Evolutionary conservation across 2,113 vertebrate genomes (phyloP).

Genomic region (Centropristis striata): DNA sequence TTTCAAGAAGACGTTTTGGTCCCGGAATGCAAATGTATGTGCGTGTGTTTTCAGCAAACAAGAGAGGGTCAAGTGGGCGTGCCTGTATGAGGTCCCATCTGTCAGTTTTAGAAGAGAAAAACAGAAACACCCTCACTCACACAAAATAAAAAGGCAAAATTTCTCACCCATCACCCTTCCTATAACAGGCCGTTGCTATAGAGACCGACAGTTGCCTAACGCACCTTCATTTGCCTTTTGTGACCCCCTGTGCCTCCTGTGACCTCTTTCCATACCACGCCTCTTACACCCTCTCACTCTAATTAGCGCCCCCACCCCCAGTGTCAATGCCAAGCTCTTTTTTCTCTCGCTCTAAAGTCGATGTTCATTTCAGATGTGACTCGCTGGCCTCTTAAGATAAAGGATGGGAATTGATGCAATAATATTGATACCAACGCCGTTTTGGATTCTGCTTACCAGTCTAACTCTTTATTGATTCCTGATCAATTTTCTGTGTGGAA

Average conservation of each 20-base stretch:
- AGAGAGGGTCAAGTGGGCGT: slow-evolving; percentile 42
- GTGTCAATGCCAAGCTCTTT: slow-evolving; percentile 11
- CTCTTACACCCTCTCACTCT: slow-evolving; percentile 41
- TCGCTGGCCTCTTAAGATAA: slow-evolving; percentile 19
- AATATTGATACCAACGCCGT: no score
- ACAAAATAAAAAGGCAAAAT: slow-evolving; percentile 48
- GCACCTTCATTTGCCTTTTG: slow-evolving; percentile 61
- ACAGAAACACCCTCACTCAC: slow-evolving; percentile 28
- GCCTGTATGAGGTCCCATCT: slow-evolving; percentile 65
- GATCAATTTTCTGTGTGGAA: no score
- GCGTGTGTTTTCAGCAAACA: slow-evolving; percentile 16
- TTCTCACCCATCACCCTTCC: slow-evolving; percentile 80
- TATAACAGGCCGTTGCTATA: slow-evolving; percentile 83
- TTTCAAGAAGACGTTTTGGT: slow-evolving; percentile 6
- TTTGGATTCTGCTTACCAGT: no score
- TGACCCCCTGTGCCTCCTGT: slow-evolving; percentile 53
- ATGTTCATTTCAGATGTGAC: slow-evolving; percentile 30
- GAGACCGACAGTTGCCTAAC: slow-evolving; percentile 78
- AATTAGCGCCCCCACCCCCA: slow-evolving; percentile 39
- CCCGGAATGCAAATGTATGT: slow-evolving; percentile 13
- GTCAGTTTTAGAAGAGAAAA: slow-evolving; percentile 48
- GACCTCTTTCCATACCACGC: slow-evolving; percentile 59
- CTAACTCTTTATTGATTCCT: no score
- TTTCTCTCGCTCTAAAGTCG: background rate
- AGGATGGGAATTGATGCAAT: no score